Base-by-base conservation (phyloP, 2,797 vertebrate species). In the Malurus leucopterus region DNA sequence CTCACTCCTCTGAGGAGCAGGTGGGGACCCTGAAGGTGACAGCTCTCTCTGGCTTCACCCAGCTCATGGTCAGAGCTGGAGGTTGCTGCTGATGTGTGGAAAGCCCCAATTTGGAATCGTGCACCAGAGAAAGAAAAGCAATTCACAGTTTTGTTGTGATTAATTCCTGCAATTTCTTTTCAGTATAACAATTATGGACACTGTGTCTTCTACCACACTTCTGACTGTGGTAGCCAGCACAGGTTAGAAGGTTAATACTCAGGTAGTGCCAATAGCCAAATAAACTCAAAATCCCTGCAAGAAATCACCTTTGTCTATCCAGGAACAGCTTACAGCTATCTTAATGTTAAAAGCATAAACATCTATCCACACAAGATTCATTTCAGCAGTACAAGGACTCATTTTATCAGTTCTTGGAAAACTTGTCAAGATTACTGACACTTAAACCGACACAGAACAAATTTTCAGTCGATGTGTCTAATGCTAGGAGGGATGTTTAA, bases 361-460 rank as follows among this genome's bases (percentile, higher is more conserved):
- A 82, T 53, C 63, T 84, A 89, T n/a, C 71, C 80, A 71, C 11
- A 30, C 10, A 88, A 68, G 91, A 86, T 84, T 85, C 51, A 84
- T 92, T 93, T 91, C 79, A 88, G 69, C 54, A 84, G 78, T 74
- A 95, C 83, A 92, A 85, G 71, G 77, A 71, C 83, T 88, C 84
- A 51, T 92, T 95, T 92, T 86, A 93, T 89, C 81, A 84, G 79
- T 94, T 94, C 89, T 89, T 94, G 75, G 78, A 93, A 95, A 94
- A 90, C 88, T 95, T 93, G 84, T 95, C 89, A 93, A 84, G 88
- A 94, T 91, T 95, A 79, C 84, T 86, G 92, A 92, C 88, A 87
- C 84, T 92, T 77, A 93, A 92, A 49, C 18, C 46, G 91, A 62
- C 57, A 70, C 84, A 82, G 82, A 94, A 94, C 46, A 94, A 92